Evolutionary conservation across 2,113 vertebrate species (phyloP).

Genomic region (Montifringilla adamsi): DNA sequence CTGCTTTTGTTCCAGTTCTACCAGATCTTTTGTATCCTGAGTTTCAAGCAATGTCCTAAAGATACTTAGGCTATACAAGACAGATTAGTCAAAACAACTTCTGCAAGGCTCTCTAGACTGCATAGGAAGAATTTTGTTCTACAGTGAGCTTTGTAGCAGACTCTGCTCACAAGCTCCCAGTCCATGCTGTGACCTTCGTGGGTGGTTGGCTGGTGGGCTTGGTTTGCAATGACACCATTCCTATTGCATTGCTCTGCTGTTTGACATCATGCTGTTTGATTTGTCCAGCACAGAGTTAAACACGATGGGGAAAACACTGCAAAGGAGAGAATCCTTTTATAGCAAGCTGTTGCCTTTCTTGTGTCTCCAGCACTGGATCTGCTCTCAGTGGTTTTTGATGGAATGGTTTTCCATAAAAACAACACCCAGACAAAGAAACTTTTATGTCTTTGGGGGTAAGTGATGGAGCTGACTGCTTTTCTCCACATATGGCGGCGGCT

Average conservation of each 20-base stretch:
- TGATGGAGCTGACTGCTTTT: not conserved
- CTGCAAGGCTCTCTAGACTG: not conserved
- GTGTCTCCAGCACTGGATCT: not conserved
- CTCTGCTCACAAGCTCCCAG: not conserved
- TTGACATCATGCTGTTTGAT: not conserved
- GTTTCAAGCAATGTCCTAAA: not conserved
- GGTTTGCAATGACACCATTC: not conserved
- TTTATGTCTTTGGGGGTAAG: not conserved
- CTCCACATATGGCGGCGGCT: not conserved
- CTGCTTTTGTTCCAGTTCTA: not conserved
- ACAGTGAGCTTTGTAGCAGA: rapidly evolving
- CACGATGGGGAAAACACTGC: rapidly evolving
- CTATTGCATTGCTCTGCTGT: not conserved
- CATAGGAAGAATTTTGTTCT: not conserved
- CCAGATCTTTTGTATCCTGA: not conserved
- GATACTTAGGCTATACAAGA: not conserved
- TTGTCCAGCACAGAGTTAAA: not conserved
- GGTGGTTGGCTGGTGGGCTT: not conserved
- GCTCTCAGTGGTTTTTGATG: not conserved
- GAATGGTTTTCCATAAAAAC: not conserved
- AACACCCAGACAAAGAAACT: not conserved
- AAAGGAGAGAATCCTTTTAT: not conserved
- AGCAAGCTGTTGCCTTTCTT: not conserved
- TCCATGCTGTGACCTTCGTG: not conserved
- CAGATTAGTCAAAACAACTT: not conserved